Evolutionary conservation across 1,140 invertebrate species (phyloP).

Genomic region (Pygmarrhopalites habei): DNA sequence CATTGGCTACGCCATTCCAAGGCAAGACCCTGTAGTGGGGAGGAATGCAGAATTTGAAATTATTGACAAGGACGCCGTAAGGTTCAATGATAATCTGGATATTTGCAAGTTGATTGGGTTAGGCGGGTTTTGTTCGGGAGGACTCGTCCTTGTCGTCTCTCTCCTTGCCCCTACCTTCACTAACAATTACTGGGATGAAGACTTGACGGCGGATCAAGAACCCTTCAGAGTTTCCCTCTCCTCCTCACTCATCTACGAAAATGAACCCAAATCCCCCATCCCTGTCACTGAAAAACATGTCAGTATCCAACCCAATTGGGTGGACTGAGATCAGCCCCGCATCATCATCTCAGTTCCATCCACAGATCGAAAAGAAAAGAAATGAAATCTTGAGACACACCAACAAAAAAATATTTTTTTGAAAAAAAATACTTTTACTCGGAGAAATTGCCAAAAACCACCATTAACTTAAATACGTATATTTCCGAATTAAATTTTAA

Average conservation of each 20-base stretch:
- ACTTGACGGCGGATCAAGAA: constrained; percentile 43
- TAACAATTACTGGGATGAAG: constrained; percentile 44
- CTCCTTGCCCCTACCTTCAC: constrained; percentile 49
- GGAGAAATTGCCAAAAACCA: too few species aligned
- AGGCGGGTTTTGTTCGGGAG: constrained; percentile 50
- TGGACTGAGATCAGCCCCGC: background rate
- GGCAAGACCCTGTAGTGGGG: constrained; percentile 45
- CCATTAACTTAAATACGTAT: too few species aligned
- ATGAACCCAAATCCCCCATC: constrained; percentile 31
- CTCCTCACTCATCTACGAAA: constrained; percentile 10
- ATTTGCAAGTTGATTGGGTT: constrained; percentile 50
- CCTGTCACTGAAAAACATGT: constrained; percentile 39
- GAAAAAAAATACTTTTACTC: too few species aligned
- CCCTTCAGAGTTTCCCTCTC: constrained; percentile 30
- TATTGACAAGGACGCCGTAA: constrained; percentile 46
- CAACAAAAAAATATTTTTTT: too few species aligned
- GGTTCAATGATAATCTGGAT: constrained; percentile 50
- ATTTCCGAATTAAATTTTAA: too few species aligned
- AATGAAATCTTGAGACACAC: too few species aligned
- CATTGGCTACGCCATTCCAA: constrained; percentile 50
- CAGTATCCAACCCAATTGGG: constrained; percentile 36
- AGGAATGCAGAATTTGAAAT: constrained; percentile 46
- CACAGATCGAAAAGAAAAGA: too few species aligned
- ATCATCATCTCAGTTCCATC: too few species aligned
- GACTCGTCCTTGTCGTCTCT: constrained; percentile 46